Percentiles rank a stretch among this genome's conserved stretches.
Conservation (phyloP, 2,888 invertebrate species). For the Esperia sulphurella region DNA sequence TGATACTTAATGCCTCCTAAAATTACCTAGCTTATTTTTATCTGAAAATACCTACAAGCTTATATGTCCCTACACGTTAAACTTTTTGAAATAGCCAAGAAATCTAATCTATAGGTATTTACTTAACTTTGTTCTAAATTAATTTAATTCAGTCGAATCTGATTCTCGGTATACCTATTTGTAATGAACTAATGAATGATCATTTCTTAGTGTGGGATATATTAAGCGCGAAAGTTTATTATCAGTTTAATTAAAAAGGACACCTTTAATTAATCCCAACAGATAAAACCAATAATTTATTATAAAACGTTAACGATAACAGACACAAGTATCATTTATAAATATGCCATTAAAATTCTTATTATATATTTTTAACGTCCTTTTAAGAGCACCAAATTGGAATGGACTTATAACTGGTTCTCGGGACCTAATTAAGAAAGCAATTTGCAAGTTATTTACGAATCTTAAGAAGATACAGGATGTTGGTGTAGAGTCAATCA, state of each 20-base stretch:
- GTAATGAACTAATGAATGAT: too few relatives aligned
- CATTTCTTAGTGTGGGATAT: too few relatives aligned
- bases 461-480: slow-evolving; percentile 46
- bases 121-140: too few relatives aligned
- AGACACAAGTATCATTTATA: slow-evolving; percentile 16
- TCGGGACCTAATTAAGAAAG: slow-evolving; percentile 66
- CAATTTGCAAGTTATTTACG: slow-evolving; percentile 72
- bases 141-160: too few relatives aligned
- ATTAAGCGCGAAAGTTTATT: slow-evolving; percentile 3
- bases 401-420: slow-evolving; percentile 43
- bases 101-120: too few relatives aligned
- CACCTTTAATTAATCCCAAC: slow-evolving; percentile 9
- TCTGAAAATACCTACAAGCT: too few relatives aligned
- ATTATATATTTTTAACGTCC: slow-evolving; percentile 20
- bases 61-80: too few relatives aligned
- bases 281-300: slow-evolving; percentile 18
- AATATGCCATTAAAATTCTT: slow-evolving; percentile 26
- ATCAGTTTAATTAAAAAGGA: slow-evolving; percentile 15
- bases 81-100: too few relatives aligned
- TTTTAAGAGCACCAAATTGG: slow-evolving; percentile 40
- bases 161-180: too few relatives aligned
- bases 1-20: too few relatives aligned
- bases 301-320: slow-evolving; percentile 16
- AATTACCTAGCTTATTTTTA: too few relatives aligned
- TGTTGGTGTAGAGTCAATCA: slow-evolving; percentile 13